A percentile compares a stretch with the other conserved stretches of the same genome.
These are phyloP conservation scores for Cheilosia scutellata DNA, from an alignment of 2,888 invertebrate genomes.

Conservation along the genomic window DNA sequence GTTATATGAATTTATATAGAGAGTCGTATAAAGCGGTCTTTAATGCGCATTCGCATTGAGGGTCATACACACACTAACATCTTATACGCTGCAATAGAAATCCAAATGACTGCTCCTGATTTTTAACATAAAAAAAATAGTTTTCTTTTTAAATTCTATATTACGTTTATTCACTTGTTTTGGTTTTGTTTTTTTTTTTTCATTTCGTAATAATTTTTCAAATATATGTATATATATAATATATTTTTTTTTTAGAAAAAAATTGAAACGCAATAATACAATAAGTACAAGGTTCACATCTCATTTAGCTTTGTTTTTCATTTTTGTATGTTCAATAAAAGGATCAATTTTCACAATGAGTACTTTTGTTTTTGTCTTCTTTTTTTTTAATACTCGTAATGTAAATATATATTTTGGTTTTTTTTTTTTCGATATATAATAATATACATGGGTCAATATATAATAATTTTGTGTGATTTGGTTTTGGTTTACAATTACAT, in stretches of 20 bases:
- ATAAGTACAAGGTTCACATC: conserved; percentile 70
- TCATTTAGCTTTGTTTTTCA: conserved; percentile 24
- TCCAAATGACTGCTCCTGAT: background rate
- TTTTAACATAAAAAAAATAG: no score
- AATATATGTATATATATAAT: conserved; percentile 64
- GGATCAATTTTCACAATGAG: conserved; percentile 67
- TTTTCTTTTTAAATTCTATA: conserved; percentile 43
- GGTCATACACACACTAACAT: no score
- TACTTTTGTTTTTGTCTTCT: conserved; percentile 17
- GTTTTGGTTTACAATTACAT: conserved; percentile 35
- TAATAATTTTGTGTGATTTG: conserved; percentile 26
- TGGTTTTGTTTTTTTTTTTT: conserved; percentile 20
- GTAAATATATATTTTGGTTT: conserved; percentile 27
- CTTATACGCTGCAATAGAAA: no score
- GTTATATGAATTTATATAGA: no score
- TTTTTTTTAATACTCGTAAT: conserved; percentile 13
- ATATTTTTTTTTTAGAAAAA: conserved; percentile 63
- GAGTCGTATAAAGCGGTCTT: no score
- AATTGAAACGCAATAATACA: conserved; percentile 74
- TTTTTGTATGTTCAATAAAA: conserved; percentile 64
- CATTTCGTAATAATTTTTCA: conserved; percentile 48
- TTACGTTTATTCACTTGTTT: conserved; percentile 61
- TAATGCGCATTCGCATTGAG: no score
- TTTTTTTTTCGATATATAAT: conserved; percentile 42
- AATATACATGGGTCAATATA: conserved; percentile 67